Conservation (phyloP, 2,888 invertebrate genomes). For the Mythimna loreyi region DNA sequence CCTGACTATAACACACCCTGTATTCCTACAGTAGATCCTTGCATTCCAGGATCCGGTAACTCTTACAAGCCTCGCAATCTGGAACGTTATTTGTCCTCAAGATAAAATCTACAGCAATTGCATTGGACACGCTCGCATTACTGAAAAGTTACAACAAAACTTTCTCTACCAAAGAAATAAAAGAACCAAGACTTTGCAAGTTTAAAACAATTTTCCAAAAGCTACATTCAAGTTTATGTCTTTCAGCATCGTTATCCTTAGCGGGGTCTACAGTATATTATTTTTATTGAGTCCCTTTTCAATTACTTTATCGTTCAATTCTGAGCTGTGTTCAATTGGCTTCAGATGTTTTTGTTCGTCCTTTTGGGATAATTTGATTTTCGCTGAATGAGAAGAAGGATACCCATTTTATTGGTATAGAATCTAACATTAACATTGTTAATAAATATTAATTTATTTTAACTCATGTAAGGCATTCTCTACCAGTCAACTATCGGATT, state of each 20-base stretch:
- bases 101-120: slow-evolving; percentile 15
- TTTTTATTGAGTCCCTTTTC: slow-evolving; percentile 46
- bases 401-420: neutral
- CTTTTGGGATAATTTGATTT: slow-evolving; percentile 6
- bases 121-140: slow-evolving; percentile 11
- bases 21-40: too few species aligned
- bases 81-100: slow-evolving; percentile 3
- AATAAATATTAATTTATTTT: too few species aligned
- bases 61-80: neutral
- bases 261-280: slow-evolving; percentile 14
- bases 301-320: slow-evolving; percentile 45
- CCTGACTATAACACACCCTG: too few species aligned
- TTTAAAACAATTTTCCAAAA: slow-evolving; percentile 34
- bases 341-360: slow-evolving; percentile 13
- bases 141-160: slow-evolving; percentile 31
- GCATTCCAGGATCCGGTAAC: too few species aligned
- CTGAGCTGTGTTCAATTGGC: slow-evolving; percentile 15
- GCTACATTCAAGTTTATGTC: slow-evolving; percentile 25
- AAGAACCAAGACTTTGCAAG: slow-evolving; percentile 12
- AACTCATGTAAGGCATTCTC: too few species aligned
- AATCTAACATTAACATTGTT: neutral
- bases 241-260: slow-evolving; percentile 28
- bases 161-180: slow-evolving; percentile 14
- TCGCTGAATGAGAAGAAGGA: neutral
- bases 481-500: too few species aligned